phyloP scores from a whole-genome alignment of 2,888 invertebrate genomes.

The Toxonevra muliebris region DNA sequence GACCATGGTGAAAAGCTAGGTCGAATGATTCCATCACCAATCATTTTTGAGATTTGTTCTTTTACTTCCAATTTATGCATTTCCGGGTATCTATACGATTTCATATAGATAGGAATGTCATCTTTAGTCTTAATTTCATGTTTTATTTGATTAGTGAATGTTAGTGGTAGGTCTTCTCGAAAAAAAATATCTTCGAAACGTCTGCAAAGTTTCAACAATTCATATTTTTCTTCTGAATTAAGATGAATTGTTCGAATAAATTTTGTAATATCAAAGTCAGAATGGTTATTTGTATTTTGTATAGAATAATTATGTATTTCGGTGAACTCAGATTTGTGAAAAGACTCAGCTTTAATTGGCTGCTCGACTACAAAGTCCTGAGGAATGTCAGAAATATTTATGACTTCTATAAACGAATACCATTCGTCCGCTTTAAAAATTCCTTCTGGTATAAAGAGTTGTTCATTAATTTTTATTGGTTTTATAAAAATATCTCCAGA shows the following conservation, averaged over 20 bases:
- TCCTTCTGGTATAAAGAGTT: constrained; percentile 30
- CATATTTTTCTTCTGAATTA: constrained; percentile 30
- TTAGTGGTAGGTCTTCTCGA: constrained; percentile 30
- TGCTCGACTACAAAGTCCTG: constrained; percentile 30
- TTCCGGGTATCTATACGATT: constrained; percentile 29
- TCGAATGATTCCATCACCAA: constrained; percentile 22
- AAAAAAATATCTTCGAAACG: constrained; percentile 32
- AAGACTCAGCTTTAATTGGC: constrained; percentile 26
- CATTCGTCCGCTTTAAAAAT: constrained; percentile 26
- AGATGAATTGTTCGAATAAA: constrained; percentile 17
- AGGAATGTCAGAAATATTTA: constrained; percentile 20
- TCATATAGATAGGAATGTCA: constrained; percentile 19
- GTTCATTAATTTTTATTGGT: constrained; percentile 15
- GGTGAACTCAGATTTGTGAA: background rate
- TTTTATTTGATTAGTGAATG: constrained; percentile 41
- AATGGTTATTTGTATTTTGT: background rate
- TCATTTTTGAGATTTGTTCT: constrained; percentile 24
- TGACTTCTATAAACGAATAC: constrained; percentile 30
- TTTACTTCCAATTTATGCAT: constrained; percentile 26
- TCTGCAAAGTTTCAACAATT: constrained; percentile 27
- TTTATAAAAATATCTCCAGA: constrained; percentile 28
- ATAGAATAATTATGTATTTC: background rate
- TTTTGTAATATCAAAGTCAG: background rate
- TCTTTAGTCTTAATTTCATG: constrained; percentile 37
- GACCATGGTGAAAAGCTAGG: constrained; percentile 40